phyloP scores from a whole-genome alignment of 2,888 invertebrate species.

The Zootermopsis nevadensis region DNA sequence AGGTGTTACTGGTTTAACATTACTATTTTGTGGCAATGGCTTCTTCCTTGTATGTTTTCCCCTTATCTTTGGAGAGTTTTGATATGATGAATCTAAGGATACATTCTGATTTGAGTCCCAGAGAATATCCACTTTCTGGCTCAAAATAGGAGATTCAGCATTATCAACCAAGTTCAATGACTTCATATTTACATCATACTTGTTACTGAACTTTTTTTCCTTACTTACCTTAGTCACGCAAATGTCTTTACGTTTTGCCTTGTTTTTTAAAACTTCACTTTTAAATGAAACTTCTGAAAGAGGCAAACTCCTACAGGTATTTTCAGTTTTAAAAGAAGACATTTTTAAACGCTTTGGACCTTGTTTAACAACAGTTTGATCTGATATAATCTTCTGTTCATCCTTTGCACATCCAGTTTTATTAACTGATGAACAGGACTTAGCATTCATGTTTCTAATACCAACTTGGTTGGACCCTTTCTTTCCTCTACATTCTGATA shows the following conservation, averaged over 20 bases:
- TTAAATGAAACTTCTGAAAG: slow-evolving; percentile 6
- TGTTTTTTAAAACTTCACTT: neutral
- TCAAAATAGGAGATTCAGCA: neutral
- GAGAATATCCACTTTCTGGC: neutral
- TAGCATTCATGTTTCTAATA: neutral
- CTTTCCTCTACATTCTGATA: neutral
- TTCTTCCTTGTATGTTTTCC: neutral
- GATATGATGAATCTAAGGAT: neutral
- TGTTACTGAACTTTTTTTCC: neutral
- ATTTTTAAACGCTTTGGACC: slow-evolving; percentile 32
- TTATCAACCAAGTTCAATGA: neutral
- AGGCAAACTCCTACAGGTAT: neutral
- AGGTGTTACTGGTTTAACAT: neutral
- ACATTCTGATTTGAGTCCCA: neutral
- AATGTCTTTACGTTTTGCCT: neutral
- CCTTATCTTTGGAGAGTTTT: neutral
- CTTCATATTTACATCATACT: neutral
- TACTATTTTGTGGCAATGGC: neutral
- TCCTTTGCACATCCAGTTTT: neutral
- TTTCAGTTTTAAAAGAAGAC: neutral
- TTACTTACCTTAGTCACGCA: neutral
- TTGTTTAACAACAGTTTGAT: slow-evolving; percentile 22
- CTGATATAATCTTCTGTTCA: neutral
- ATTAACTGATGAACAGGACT: neutral
- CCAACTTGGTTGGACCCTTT: neutral